Evolutionary conservation across 53 echinoderm and acorn worm species (phyloP), one percentile per base, ranked within the genome.

Genomic region (Arbacia lixula): DNA sequence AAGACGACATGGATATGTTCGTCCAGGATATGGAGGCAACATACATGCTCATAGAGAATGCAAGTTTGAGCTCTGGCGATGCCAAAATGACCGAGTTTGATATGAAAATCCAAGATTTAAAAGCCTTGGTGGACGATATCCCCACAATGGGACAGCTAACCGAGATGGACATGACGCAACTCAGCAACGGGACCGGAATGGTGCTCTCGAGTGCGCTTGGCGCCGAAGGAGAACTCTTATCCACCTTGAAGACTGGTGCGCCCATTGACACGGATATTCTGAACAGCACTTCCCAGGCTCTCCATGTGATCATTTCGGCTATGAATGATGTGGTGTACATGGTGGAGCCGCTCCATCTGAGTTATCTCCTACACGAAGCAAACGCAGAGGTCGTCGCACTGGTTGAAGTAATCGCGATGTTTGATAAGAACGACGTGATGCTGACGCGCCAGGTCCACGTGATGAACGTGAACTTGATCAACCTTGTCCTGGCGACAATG

Each of bases 391-490:
- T 92, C n/a, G 36, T 88, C 1, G 26, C 53, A 28, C 60, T 88
- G 28, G 71, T 95, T 53, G 34, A 65, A 29, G 17, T 65, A 49
- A 80, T 65, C 34, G 63, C 56, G 3, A 65, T 39, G 54, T 6
- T 60, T 21, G 80, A 85, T 24, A 49, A 53, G 0, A 68, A 87
- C 12, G 80, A 85, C n/a, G 36, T 55, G 16, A 51, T 68, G 19
- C 83, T 91, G 52, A 66, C 52, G 19, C 32, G 67, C 24, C 85
- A 83, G 41, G 86, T 88, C 38, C 85, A 86, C 66, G 55, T 72
- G 17, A 87, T 96, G 69, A 93, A 91, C 46, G 93, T 91, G 28
- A 89, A 91, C n/a, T 52, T 93, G 51, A 72, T 96, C 77, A 91
- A 93, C 62, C 85, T 96, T 10, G 89, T 90, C 49, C 46, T 91